Evolutionary conservation across 2,797 vertebrate species (phyloP), one percentile per base, ranked within the genome.

Genomic region (Hydrolagus colliei): DNA sequence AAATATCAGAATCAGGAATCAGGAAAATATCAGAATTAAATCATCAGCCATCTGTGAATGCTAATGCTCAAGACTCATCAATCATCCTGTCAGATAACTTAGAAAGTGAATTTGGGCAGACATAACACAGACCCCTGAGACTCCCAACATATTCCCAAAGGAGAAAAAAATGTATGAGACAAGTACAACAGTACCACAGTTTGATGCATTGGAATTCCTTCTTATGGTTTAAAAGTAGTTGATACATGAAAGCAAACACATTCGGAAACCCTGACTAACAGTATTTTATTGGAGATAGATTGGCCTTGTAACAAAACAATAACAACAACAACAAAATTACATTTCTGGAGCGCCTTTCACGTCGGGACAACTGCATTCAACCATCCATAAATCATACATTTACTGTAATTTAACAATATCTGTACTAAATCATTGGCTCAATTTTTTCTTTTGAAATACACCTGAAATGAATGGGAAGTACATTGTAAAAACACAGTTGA

Each of bases 41-140:
- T 71, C 32, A 84, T 84, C 79, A 71, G 32, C 79, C 79, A 84
- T 68, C 27, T 71, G 65, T 84, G 65, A 84, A 84, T 41, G 62
- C 79, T 84, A 63, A 84, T 68, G 18, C 63, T n/a, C 78, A 65
- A 20, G 65, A n/a, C 16, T 10, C 65, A 84, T 84, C 32, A 71
- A 84, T 71, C 79, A 84, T 84, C 27, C 79, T 84, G 79, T 71
- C 65, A 84, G 16, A 71, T 84, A 41, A 20, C 65, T 71, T 84
- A 32, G 32, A 16, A 5, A 82, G 14, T 71, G 79, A 52, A 27
- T 35, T 82, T 84, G 79, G 63, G 79, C 65, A 71, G 65, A 71
- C 16, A 84, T 18, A 84, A 65, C 65, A 35, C 12, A 84, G 13
- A 71, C 79, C 65, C 65, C 32, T 14, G 79, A 65, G 79, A 71